phyloP scores from a whole-genome alignment of 2,113 vertebrate genomes.

The Mugil cephalus region DNA sequence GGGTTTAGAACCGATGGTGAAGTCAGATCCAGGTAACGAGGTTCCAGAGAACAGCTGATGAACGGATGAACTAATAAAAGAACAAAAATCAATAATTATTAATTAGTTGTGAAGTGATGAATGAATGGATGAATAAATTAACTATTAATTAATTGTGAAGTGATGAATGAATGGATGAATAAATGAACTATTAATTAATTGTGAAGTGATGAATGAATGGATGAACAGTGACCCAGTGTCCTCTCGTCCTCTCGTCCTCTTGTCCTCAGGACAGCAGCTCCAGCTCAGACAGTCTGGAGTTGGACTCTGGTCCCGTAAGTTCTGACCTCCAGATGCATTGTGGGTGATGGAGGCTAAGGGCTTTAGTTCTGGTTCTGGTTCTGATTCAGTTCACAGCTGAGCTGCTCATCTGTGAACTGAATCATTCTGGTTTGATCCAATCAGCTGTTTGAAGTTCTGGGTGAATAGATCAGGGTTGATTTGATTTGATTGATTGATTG shows the following conservation, averaged over 20 bases:
- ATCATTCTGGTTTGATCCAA: slow-evolving; percentile 1
- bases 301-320: slow-evolving; percentile 92
- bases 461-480: slow-evolving; percentile 16
- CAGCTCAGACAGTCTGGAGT: slow-evolving; percentile 91
- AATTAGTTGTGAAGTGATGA: too few relatives aligned
- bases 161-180: too few relatives aligned
- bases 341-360: slow-evolving; percentile 67
- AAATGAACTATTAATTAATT: too few relatives aligned
- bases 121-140: too few relatives aligned
- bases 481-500: not conserved
- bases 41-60: too few relatives aligned
- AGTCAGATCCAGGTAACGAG: too few relatives aligned
- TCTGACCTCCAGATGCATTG: slow-evolving; percentile 56
- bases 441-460: slow-evolving; percentile 29
- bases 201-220: too few relatives aligned
- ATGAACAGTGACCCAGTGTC: not conserved
- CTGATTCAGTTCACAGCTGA: not conserved
- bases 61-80: too few relatives aligned
- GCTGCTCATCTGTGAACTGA: not conserved
- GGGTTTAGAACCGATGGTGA: too few relatives aligned
- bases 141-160: too few relatives aligned
- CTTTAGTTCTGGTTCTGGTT: slow-evolving; percentile 38
- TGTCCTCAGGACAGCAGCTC: slow-evolving; percentile 89
- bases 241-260: slow-evolving; percentile 64
- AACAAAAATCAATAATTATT: too few relatives aligned